Evolutionary conservation across 2,888 invertebrate species (phyloP).

Genomic region (Alitta virens): DNA sequence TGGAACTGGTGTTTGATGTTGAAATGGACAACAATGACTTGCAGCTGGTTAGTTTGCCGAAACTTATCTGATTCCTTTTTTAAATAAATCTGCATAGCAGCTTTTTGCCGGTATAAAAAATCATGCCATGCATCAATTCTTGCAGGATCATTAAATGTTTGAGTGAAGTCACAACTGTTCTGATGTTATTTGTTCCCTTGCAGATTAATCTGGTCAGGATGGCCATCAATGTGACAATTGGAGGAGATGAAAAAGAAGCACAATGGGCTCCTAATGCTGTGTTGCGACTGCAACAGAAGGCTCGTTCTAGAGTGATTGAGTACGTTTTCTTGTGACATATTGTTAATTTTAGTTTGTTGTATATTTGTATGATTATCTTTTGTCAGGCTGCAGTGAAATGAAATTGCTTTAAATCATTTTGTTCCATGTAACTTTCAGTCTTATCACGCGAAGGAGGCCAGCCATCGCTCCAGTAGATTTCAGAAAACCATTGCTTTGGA

Average conservation of each 20-base stretch:
- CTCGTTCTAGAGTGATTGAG: constrained; percentile 43
- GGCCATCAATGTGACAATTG: constrained; percentile 50
- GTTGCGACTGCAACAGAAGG: constrained; percentile 43
- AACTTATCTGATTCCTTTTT: no score
- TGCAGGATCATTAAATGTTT: no score
- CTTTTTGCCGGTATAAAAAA: no score
- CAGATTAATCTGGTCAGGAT: constrained; percentile 52
- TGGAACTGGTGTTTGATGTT: constrained; percentile 74
- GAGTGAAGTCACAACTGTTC: no score
- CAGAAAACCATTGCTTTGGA: not conserved
- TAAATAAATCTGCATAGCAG: no score
- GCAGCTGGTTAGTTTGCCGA: constrained; percentile 33
- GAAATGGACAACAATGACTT: constrained; percentile 49
- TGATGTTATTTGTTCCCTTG: constrained; percentile 1
- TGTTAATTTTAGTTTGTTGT: no score
- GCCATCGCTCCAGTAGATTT: not conserved
- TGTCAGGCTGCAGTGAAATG: no score
- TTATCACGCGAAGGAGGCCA: not conserved
- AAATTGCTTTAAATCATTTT: no score
- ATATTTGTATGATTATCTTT: no score
- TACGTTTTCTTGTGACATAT: constrained; percentile 28
- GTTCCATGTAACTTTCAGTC: not conserved
- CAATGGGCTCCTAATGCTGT: constrained; percentile 48
- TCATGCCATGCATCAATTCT: no score
- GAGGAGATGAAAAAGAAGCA: constrained; percentile 37